Base-by-base conservation (phyloP, 2,113 vertebrate species). In the Microcebus murinus region DNA sequence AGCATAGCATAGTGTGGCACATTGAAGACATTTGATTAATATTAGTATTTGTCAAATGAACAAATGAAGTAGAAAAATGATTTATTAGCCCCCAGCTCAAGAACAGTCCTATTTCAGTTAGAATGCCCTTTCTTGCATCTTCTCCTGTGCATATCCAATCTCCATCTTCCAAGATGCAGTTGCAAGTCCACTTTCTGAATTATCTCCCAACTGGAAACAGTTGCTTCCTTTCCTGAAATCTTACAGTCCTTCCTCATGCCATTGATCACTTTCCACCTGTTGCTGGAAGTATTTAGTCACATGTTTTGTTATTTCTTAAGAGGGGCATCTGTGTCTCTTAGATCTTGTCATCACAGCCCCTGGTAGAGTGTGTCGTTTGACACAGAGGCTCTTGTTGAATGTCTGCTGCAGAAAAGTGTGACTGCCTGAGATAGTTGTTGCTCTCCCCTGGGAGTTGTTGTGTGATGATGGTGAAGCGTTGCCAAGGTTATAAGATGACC, bases 21-120 rank as follows among this genome's bases (percentile, higher is more conserved):
- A 45, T 77, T 20, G 74, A 4, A 77, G 21, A 57, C 1, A 31
- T 77, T 50, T 92, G 15, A 84, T 68, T 67, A 87, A 55, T 92
- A 65, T 77, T 82, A 83, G 48, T 90, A 65, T 82, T 82, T 92
- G 15, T 93, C 36, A 65, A 88, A 39, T 87, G 67, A 87, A 71
- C 13, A 63, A 63, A 63, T 83, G 57, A 92, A 65, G 31, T 57
- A 81, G 48, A 52, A n/a, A n/a, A 25, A 59, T 67, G 48, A 79
- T 68, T 59, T 88, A 92, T 82, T 50, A 70, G 87, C 34, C 6
- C 8, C 76, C 20, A 61, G 21, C 18, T 85, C 50, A 76, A 70
- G 31, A 84, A 71, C 3, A 91, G 8, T 76, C 21, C 14, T 82
- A 34, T 13, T 77, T 86, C 50, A 15, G 17, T 50, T 76, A 77